These are phyloP conservation scores for Brachionus rubens DNA, from an alignment of 1,140 invertebrate species.

Conservation along the genomic window DNA sequence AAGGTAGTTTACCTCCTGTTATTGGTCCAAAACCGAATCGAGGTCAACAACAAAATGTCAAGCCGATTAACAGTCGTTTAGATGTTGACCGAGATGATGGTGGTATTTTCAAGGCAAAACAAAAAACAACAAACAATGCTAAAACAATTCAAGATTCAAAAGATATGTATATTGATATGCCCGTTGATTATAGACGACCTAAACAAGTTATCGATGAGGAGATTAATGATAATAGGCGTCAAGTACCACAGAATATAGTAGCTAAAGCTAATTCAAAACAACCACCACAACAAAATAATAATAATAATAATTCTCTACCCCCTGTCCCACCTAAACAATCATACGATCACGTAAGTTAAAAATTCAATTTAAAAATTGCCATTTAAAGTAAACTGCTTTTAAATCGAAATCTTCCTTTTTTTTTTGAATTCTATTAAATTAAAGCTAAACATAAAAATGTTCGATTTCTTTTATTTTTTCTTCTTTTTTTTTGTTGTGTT, in stretches of 20 bases:
- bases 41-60: neutral
- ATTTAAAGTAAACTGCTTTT: neutral
- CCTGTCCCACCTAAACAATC: neutral
- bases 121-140: neutral
- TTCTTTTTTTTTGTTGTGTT: neutral
- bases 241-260: neutral
- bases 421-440: conserved; percentile 9
- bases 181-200: conserved; percentile 17
- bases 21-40: conserved; percentile 30
- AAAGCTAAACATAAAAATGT: conserved; percentile 43
- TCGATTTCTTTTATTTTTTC: neutral
- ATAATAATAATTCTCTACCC: too few relatives aligned
- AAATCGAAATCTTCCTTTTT: too few relatives aligned
- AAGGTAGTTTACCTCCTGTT: conserved; percentile 20
- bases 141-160: conserved; percentile 28
- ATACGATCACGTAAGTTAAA: neutral
- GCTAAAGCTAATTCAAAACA: conserved; percentile 25
- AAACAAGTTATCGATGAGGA: conserved; percentile 34
- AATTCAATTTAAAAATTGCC: neutral
- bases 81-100: conserved; percentile 34
- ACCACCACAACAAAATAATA: conserved; percentile 8
- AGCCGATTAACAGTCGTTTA: conserved; percentile 6
- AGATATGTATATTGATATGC: conserved; percentile 39
- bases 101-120: conserved; percentile 43
- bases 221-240: neutral